phyloP scores from a whole-genome alignment of 2,113 vertebrate genomes.

The Urocitellus parryii region DNA sequence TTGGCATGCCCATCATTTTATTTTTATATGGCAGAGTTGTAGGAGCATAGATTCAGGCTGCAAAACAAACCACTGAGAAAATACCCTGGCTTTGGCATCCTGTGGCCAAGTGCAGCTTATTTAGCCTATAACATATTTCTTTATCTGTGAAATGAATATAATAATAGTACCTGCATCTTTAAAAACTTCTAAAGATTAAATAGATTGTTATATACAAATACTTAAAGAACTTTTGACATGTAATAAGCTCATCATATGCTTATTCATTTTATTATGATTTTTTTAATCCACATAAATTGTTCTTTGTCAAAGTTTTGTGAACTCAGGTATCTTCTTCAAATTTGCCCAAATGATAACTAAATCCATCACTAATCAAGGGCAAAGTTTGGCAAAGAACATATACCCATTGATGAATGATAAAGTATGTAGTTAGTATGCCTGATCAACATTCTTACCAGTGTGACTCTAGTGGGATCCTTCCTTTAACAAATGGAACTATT shows the following conservation, averaged over 20 bases:
- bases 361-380: not conserved
- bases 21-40: not conserved
- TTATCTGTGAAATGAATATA: not conserved
- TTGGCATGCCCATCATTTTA: not conserved
- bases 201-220: not conserved
- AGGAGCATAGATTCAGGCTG: not conserved
- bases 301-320: not conserved
- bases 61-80: not conserved
- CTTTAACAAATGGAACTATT: slow-evolving; percentile 49
- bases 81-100: not conserved
- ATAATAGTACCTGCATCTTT: not conserved
- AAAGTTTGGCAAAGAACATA: not conserved
- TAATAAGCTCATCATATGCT: not conserved
- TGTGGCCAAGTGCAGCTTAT: not conserved
- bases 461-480: not conserved
- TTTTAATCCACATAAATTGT: not conserved
- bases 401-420: not conserved
- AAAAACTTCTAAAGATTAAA: not conserved
- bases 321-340: not conserved
- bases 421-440: not conserved
- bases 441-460: not conserved
- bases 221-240: not conserved
- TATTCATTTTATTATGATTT: not conserved
- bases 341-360: not conserved
- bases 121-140: not conserved